These are phyloP conservation scores for Pseudomugil gertrudae DNA, from an alignment of 2,797 vertebrate genomes.

Conservation along the genomic window DNA sequence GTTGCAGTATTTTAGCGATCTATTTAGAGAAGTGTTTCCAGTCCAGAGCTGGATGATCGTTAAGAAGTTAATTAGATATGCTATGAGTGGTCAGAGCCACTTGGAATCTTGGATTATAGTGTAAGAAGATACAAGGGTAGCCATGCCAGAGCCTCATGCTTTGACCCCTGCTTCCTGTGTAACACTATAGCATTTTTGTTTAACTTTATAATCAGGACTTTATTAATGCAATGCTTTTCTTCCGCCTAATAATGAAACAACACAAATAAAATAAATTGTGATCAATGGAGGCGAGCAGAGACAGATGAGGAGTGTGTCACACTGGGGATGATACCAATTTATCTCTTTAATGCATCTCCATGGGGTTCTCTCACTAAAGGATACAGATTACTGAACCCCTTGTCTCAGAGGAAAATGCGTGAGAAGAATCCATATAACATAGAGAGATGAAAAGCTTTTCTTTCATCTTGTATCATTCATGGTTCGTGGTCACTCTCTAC, in stretches of 20 bases:
- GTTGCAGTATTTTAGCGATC: conserved; percentile 55
- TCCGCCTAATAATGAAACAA: conserved; percentile 86
- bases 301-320: conserved; percentile 88
- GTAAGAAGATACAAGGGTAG: conserved; percentile 74
- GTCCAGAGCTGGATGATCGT: conserved; percentile 67
- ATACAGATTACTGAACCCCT: conserved; percentile 85
- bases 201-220: conserved; percentile 84
- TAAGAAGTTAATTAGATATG: conserved; percentile 76
- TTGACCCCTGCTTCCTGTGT: conserved; percentile 74
- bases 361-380: conserved; percentile 86
- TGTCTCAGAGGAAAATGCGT: conserved; percentile 80
- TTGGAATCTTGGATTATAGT: conserved; percentile 63
- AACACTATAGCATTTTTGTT: conserved; percentile 79
- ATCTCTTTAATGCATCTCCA: conserved; percentile 90
- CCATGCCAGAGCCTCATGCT: conserved; percentile 44
- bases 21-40: conserved; percentile 64
- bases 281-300: conserved; percentile 86
- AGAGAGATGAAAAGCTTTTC: conserved; percentile 72
- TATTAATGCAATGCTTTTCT: conserved; percentile 86
- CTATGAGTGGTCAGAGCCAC: conserved; percentile 68
- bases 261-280: conserved; percentile 89
- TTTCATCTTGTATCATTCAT: conserved; percentile 72
- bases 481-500: conserved; percentile 63
- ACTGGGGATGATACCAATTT: conserved; percentile 86
- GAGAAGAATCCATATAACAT: conserved; percentile 81